Evolutionary conservation across 2,113 vertebrate species (phyloP).

Genomic region (Nothoprocta pentlandii): DNA sequence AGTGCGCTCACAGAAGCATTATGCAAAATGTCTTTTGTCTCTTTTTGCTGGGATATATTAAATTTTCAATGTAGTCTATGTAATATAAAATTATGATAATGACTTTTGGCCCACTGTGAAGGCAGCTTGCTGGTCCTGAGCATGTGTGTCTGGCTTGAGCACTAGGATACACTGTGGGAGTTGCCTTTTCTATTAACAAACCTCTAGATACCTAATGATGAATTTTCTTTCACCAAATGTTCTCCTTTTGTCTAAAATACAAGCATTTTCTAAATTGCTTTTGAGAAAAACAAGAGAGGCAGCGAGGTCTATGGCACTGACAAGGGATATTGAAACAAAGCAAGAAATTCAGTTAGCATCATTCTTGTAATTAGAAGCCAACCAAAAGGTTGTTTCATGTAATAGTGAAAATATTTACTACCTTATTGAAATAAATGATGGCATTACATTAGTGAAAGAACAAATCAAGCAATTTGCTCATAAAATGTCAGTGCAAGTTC

Average conservation of each 20-base stretch:
- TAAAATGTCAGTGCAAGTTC: constrained; percentile 69
- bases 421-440: constrained; percentile 73
- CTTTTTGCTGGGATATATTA: constrained; percentile 99
- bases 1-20: constrained; percentile 89
- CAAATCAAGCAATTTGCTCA: constrained; percentile 66
- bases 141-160: constrained; percentile 97
- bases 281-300: constrained; percentile 91
- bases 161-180: constrained; percentile 96
- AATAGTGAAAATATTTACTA: constrained; percentile 81
- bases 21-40: constrained; percentile 98
- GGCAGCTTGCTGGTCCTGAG: constrained; percentile 98
- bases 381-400: constrained; percentile 80
- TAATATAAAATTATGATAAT: constrained; percentile 99
- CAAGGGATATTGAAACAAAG: constrained; percentile 86
- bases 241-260: constrained; percentile 98
- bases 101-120: constrained; percentile 96
- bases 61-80: constrained; percentile 97
- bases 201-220: constrained; percentile 99
- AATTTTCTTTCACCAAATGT: constrained; percentile 99
- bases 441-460: constrained; percentile 71
- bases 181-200: constrained; percentile 99
- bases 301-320: constrained; percentile 88
- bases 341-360: constrained; percentile 90
- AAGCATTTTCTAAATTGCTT: constrained; percentile 99
- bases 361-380: constrained; percentile 92